Conservation (phyloP, 2,797 vertebrate species). For the Neopelma chrysocephalum region DNA sequence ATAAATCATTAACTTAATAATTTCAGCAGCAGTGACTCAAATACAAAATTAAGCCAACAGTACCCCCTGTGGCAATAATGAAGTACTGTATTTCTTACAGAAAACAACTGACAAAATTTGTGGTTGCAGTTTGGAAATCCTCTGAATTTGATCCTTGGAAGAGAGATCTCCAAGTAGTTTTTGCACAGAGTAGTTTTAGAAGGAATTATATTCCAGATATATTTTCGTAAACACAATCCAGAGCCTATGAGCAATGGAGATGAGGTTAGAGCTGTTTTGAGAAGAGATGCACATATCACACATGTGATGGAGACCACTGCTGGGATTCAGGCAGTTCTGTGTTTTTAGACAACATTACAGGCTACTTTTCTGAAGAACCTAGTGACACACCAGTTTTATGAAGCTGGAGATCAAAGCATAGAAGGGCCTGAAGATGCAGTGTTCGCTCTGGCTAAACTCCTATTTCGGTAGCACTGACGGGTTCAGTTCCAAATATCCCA, state of each 20-base stretch:
- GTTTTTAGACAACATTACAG: neutral
- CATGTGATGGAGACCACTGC: neutral
- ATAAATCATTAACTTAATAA: slow-evolving; percentile 82
- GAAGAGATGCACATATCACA: neutral
- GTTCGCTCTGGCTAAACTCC: slow-evolving; percentile 14
- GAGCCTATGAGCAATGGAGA: neutral
- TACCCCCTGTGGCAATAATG: slow-evolving; percentile 80
- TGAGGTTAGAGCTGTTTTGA: neutral
- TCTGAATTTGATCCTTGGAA: slow-evolving; percentile 1
- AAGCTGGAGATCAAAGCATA: neutral
- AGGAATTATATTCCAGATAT: neutral
- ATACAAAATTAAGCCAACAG: slow-evolving; percentile 79
- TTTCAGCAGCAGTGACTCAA: slow-evolving; percentile 73
- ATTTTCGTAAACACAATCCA: neutral
- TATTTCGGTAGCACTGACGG: neutral
- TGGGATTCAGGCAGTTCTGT: neutral
- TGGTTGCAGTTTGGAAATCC: slow-evolving; percentile 22
- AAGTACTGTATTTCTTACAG: slow-evolving; percentile 71
- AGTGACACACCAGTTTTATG: neutral
- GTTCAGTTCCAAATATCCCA: slow-evolving; percentile 38
- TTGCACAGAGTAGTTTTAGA: neutral
- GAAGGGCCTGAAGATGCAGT: neutral
- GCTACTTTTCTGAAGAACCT: neutral
- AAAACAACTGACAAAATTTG: slow-evolving; percentile 30
- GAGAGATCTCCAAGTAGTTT: neutral